Percentiles rank a stretch among this genome's conserved stretches.
phyloP scores from a whole-genome alignment of 2,113 vertebrate species.

The Leiothrix lutea region DNA sequence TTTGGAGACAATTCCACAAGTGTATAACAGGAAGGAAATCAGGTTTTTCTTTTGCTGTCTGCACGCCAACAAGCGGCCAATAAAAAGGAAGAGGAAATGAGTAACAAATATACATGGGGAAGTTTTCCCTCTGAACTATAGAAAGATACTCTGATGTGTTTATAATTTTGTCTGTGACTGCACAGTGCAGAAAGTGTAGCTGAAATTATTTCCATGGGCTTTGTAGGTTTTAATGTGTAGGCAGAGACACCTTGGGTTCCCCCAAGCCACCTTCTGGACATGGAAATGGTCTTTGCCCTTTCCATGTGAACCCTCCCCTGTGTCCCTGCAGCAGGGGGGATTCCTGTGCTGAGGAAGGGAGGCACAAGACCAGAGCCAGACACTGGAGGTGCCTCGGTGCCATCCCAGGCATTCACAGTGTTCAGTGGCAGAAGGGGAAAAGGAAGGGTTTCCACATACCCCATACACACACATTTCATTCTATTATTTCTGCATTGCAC shows the following conservation, averaged over 20 bases:
- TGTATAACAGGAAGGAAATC: slow-evolving; percentile 50
- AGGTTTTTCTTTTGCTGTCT: slow-evolving; percentile 40
- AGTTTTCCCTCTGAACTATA: slow-evolving; percentile 4
- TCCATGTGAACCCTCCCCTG: not conserved
- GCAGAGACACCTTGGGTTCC: not conserved
- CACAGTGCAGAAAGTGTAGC: not conserved
- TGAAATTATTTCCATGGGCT: not conserved
- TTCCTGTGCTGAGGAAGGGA: not conserved
- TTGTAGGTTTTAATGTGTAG: not conserved
- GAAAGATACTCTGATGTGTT: not conserved
- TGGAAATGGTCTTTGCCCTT: not conserved
- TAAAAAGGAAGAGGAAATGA: slow-evolving; percentile 64
- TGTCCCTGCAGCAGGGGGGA: not conserved
- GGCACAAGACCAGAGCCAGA: not conserved
- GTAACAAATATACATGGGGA: slow-evolving; percentile 10
- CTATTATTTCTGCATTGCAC: not conserved
- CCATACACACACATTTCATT: not conserved
- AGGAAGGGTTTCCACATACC: not conserved
- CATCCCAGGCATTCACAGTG: fast-evolving
- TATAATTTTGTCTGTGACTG: not conserved
- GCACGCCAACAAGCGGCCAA: not conserved
- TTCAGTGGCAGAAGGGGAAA: not conserved
- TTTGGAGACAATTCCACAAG: slow-evolving; percentile 19
- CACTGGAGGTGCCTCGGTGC: not conserved
- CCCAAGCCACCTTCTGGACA: not conserved